Percentiles rank a stretch among this genome's conserved stretches.
phyloP scores from a whole-genome alignment of 2,113 vertebrate species.

The Planiliza haematocheilus region DNA sequence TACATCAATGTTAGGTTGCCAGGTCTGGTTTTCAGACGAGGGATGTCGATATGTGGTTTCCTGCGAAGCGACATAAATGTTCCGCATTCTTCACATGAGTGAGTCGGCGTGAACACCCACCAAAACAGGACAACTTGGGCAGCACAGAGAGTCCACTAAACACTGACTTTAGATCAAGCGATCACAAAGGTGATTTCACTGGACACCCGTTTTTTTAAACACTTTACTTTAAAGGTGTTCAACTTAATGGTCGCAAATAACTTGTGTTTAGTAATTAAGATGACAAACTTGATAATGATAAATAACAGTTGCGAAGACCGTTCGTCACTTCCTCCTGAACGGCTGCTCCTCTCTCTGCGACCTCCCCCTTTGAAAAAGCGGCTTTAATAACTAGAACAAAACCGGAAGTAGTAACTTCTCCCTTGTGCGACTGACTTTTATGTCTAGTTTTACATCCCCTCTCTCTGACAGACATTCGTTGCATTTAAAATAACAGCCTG shows the following conservation, averaged over 20 bases:
- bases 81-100: conserved; percentile 80
- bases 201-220: not conserved
- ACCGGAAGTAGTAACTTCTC: conserved; percentile 50
- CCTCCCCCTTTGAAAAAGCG: conserved; percentile 34
- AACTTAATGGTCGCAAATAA: not conserved
- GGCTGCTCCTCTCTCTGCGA: conserved; percentile 62
- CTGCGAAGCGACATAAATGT: conserved; percentile 70
- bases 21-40: not conserved
- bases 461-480: fast-evolving
- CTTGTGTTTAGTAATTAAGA: conserved; percentile 3
- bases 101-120: conserved; percentile 48
- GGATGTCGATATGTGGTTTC: conserved; percentile 56
- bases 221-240: not conserved
- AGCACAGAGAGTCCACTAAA: not conserved
- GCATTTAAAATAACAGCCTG: fast-evolving
- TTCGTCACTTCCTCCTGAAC: conserved; percentile 82
- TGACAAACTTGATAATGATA: conserved; percentile 66
- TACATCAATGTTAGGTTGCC: not conserved
- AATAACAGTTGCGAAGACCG: conserved; percentile 71
- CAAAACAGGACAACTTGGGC: conserved; percentile 22
- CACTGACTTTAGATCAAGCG: no score
- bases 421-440: fast-evolving
- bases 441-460: not conserved
- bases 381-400: not conserved
- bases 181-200: fast-evolving